A percentile compares a stretch with the other conserved stretches of the same genome.
These are phyloP conservation scores for Sinopyrophorus schimmeli DNA, from an alignment of 2,888 invertebrate genomes.

Conservation along the genomic window DNA sequence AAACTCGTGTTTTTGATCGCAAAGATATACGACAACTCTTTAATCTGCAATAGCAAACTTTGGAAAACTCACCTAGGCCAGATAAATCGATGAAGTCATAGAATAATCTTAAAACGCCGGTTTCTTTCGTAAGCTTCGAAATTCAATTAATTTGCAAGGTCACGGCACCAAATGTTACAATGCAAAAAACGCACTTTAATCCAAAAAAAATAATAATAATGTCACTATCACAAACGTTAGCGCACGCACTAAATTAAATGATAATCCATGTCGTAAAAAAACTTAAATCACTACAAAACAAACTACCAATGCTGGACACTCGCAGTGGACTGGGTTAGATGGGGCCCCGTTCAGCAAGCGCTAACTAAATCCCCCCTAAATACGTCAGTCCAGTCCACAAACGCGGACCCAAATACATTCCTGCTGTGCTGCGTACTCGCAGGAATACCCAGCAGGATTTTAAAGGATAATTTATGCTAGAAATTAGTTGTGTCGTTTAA, in stretches of 20 bases:
- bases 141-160: slow-evolving; percentile 12
- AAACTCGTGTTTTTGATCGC: too few species aligned
- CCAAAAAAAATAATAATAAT: background rate
- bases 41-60: too few species aligned
- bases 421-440: slow-evolving; percentile 13
- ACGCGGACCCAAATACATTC: slow-evolving; percentile 20
- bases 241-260: background rate
- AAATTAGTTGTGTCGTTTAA: too few species aligned
- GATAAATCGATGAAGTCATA: slow-evolving; percentile 10
- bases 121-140: too few species aligned
- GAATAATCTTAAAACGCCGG: slow-evolving; percentile 9
- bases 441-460: slow-evolving; percentile 3
- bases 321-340: slow-evolving; percentile 28
- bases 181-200: background rate
- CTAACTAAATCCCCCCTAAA: slow-evolving; percentile 33
- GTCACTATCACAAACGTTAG: background rate
- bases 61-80: slow-evolving; percentile 8
- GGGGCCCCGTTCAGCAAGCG: slow-evolving; percentile 25
- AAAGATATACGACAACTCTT: too few species aligned
- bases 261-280: slow-evolving; percentile 9
- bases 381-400: slow-evolving; percentile 26
- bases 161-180: slow-evolving; percentile 3
- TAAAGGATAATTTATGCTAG: too few species aligned
- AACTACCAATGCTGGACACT: slow-evolving; percentile 28
- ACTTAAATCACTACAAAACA: slow-evolving; percentile 19